A percentile compares a stretch with the other conserved stretches of the same genome.
Conservation (phyloP, 2,888 invertebrate genomes). For the Aplocera efformata region DNA sequence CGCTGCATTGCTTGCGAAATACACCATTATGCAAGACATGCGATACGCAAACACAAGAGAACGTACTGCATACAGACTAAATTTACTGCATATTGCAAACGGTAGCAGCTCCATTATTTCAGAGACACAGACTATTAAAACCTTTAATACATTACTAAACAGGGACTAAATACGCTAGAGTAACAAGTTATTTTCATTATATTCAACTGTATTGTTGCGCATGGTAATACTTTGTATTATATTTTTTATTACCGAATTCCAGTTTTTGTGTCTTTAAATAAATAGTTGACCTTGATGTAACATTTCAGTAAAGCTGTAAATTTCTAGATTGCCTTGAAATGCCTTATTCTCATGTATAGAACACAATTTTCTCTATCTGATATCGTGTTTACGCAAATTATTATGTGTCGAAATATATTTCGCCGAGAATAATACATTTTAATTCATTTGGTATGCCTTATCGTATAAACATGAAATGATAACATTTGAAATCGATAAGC, state of each 20-base stretch:
- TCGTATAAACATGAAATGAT: too few species aligned
- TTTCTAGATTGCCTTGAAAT: slow-evolving; percentile 12
- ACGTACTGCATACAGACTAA: slow-evolving; percentile 36
- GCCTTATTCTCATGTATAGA: slow-evolving; percentile 5
- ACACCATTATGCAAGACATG: slow-evolving; percentile 62
- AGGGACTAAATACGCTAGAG: too few species aligned
- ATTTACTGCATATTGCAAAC: slow-evolving; percentile 16
- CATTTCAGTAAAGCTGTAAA: slow-evolving; percentile 6
- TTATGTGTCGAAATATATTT: too few species aligned
- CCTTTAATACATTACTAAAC: too few species aligned
- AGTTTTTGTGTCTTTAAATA: too few species aligned
- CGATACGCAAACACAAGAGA: slow-evolving; percentile 60
- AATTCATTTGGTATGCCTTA: too few species aligned
- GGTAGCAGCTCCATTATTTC: slow-evolving; percentile 4
- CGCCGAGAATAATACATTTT: too few species aligned
- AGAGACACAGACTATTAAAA: background rate
- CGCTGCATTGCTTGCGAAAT: slow-evolving; percentile 68
- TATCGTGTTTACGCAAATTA: too few species aligned
- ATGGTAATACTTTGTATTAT: too few species aligned
- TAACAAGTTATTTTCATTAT: too few species aligned
- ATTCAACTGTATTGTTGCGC: too few species aligned
- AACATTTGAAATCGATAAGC: too few species aligned
- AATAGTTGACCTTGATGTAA: slow-evolving; percentile 13
- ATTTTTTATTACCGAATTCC: slow-evolving; percentile 12
- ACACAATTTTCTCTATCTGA: background rate